phyloP scores from a whole-genome alignment of 2,113 vertebrate genomes.

The Chrysemys picta region DNA sequence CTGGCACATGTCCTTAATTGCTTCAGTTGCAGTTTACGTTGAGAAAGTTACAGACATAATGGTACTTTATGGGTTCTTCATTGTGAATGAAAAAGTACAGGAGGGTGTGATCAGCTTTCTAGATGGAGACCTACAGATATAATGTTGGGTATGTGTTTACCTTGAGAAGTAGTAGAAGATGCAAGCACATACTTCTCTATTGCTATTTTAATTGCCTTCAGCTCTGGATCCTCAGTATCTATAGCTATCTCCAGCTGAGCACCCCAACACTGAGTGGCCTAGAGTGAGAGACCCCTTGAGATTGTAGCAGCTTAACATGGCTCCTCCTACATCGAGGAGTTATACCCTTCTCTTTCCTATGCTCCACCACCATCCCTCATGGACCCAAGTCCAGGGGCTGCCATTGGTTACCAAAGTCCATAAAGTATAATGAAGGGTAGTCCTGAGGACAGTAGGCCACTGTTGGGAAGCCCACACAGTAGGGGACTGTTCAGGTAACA shows the following conservation, averaged over 20 bases:
- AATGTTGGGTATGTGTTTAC: background rate
- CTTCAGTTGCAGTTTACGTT: background rate
- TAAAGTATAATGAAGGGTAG: background rate
- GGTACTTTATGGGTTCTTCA: background rate
- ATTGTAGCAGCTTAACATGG: background rate
- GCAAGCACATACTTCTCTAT: background rate
- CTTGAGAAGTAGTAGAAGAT: constrained; percentile 4
- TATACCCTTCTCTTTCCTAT: background rate
- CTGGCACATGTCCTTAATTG: background rate
- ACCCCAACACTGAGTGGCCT: background rate
- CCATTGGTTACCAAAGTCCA: background rate
- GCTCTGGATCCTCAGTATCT: background rate
- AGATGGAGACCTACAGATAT: background rate
- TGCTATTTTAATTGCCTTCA: background rate
- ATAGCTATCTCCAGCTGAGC: background rate
- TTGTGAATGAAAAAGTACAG: background rate
- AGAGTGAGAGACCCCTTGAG: background rate
- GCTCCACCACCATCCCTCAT: background rate
- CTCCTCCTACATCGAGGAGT: background rate
- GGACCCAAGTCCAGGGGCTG: background rate
- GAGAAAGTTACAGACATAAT: background rate
- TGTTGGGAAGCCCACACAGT: background rate
- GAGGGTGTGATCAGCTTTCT: background rate
- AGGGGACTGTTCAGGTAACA: background rate
- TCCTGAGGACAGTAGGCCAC: background rate